Evolutionary conservation across 1,140 invertebrate genomes (phyloP).

Genomic region (Thaumetopoea pityocampa): DNA sequence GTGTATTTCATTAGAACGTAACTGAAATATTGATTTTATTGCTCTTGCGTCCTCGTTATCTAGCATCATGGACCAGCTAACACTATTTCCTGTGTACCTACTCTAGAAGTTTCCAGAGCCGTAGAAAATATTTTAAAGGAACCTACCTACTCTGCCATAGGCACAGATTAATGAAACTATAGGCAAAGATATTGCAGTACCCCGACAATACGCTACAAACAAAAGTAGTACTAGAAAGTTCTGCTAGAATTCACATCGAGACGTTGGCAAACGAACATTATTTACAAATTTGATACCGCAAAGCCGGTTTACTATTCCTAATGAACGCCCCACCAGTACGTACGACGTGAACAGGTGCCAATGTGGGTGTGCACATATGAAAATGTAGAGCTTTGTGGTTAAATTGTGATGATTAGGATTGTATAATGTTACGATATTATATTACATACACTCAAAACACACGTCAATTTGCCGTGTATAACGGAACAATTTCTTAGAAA

Average conservation of each 20-base stretch:
- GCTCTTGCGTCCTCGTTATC: no score
- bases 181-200: no score
- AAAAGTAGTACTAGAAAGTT: constrained; percentile 11
- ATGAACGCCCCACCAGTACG: constrained; percentile 47
- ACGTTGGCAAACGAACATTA: constrained; percentile 32
- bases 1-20: no score
- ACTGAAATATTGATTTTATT: no score
- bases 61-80: no score
- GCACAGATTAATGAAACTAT: no score
- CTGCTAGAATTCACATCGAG: constrained; percentile 9
- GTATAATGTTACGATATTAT: constrained; percentile 29
- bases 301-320: constrained; percentile 62
- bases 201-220: no score
- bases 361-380: constrained; percentile 16
- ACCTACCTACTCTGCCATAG: no score
- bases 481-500: no score
- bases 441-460: constrained; percentile 21
- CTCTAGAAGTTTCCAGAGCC: no score
- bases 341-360: constrained; percentile 16
- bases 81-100: no score
- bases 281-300: constrained; percentile 54
- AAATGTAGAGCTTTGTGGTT: constrained; percentile 40
- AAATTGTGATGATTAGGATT: constrained; percentile 43
- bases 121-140: no score
- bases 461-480: constrained; percentile 16